Evolutionary conservation across 1,140 invertebrate species (phyloP).

Genomic region (Oryzaephilus surinamensis): DNA sequence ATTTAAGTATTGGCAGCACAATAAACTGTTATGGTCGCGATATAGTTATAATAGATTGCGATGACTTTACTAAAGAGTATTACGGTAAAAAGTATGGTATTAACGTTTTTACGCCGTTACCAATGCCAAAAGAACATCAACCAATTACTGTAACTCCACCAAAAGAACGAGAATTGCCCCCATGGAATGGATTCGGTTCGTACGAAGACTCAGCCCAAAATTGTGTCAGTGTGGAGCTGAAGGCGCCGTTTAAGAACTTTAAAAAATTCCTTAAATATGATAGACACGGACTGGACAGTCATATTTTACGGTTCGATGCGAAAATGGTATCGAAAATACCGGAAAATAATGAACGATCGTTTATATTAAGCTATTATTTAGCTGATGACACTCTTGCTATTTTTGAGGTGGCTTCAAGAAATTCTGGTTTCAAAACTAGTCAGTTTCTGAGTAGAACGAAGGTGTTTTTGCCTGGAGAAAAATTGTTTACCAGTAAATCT

Average conservation of each 20-base stretch:
- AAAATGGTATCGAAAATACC: conserved; percentile 59
- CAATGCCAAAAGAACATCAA: conserved; percentile 36
- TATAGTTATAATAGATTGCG: conserved; percentile 73
- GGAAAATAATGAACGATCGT: conserved; percentile 56
- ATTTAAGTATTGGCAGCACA: conserved; percentile 67
- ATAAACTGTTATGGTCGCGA: conserved; percentile 70
- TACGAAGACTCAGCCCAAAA: conserved; percentile 81
- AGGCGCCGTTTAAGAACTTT: conserved; percentile 63
- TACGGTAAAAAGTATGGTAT: conserved; percentile 47
- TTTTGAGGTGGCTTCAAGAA: conserved; percentile 61
- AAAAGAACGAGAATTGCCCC: conserved; percentile 52
- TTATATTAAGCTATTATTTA: conserved; percentile 73
- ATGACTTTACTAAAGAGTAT: conserved; percentile 78
- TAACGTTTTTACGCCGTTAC: conserved; percentile 49
- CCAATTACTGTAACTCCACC: conserved; percentile 29
- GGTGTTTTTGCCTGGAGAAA: conserved; percentile 64
- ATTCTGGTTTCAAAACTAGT: conserved; percentile 57
- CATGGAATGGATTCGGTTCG: conserved; percentile 80
- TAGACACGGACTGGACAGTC: conserved; percentile 60
- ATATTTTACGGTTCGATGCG: conserved; percentile 68
- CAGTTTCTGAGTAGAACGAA: conserved; percentile 55
- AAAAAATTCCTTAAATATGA: conserved; percentile 73
- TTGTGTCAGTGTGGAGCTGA: conserved; percentile 64
- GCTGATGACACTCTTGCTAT: conserved; percentile 76
- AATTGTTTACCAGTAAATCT: conserved; percentile 50